phyloP scores from a whole-genome alignment of 2,113 vertebrate species.

The Osmerus eperlanus region DNA sequence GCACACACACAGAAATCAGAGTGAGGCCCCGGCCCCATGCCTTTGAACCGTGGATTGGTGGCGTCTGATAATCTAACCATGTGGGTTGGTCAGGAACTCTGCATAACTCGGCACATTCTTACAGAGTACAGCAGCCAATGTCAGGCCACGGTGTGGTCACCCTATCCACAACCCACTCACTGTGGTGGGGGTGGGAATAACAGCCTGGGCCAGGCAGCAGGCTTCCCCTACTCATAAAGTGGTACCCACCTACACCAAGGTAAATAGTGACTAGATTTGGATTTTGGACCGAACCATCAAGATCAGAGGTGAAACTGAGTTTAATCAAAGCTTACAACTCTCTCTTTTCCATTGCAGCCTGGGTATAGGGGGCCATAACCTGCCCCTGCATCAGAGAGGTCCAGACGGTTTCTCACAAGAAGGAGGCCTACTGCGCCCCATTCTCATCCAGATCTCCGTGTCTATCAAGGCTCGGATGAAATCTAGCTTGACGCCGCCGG shows the following conservation, averaged over 20 bases:
- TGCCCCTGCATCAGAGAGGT: too few species aligned
- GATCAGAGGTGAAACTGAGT: too few species aligned
- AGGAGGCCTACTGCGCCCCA: too few species aligned
- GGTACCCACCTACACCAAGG: background rate
- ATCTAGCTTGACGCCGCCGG: background rate
- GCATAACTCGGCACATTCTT: slow-evolving; percentile 13
- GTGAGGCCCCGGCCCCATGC: background rate
- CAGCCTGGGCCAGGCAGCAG: background rate
- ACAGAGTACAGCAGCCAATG: background rate
- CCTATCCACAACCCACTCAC: slow-evolving; percentile 8
- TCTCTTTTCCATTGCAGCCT: too few species aligned
- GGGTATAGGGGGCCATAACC: too few species aligned
- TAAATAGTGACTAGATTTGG: too few species aligned
- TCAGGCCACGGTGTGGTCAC: slow-evolving; percentile 1
- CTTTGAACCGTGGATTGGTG: slow-evolving; percentile 10
- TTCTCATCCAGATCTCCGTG: too few species aligned
- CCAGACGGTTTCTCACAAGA: too few species aligned
- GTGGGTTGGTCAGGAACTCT: slow-evolving; percentile 9
- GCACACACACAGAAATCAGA: slow-evolving; percentile 7
- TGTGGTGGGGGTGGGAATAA: background rate
- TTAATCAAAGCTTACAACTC: too few species aligned
- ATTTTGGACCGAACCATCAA: too few species aligned
- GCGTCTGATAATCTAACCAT: slow-evolving; percentile 13
- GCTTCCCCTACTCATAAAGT: background rate
- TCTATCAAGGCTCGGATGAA: too few species aligned